Base-by-base conservation (phyloP, 2,888 invertebrate genomes). In the Parapristionchus giblindavisi region DNA sequence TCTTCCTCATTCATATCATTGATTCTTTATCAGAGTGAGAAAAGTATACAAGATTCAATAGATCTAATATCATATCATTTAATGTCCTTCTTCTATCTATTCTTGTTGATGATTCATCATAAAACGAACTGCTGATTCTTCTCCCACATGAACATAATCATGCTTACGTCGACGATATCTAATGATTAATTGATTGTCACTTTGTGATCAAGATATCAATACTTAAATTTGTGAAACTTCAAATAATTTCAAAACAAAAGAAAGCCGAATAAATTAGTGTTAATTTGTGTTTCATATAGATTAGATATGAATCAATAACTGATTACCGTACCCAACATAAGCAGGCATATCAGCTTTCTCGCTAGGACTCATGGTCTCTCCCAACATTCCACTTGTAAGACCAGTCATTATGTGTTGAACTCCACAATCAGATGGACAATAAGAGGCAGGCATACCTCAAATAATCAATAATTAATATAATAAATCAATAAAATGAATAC, bases 361-460 rank as follows among this genome's bases (percentile, higher is more conserved):
- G 32, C 38, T 56, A 1, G 54, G 40, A 40, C 56, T 56, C 70
- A 71, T 71, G 29, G 54, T 71, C 70, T 71, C 70, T 40, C 70
- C 70, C 29, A 71, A n/a, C 70, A 71, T 71, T 36, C 70, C 68
- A 68, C 68, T 68, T 36, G 68, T 38, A 8, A 70, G 70, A 17
- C 73, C 79, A 32, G 85, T 82, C 68, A 85, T 78, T 52, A 86
- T 86, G 36, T 85, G 84, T 27, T 81, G 81, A 11, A 86, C 85
- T 43, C 86, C 86, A 60, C 86, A 86, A 71, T 86, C 86, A 29
- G 83, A 81, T 29, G 85, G 84, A 56, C 86, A 86, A 73, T 85
- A 86, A 2, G 83, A 79, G 14, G 84, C 81, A 29, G 85, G 85
- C 78, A 80, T 80, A 68, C 85, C 84, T 79, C 51, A 65, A 65